Evolutionary conservation across 2,888 invertebrate genomes (phyloP).

Genomic region (Tryphoninae sp.): DNA sequence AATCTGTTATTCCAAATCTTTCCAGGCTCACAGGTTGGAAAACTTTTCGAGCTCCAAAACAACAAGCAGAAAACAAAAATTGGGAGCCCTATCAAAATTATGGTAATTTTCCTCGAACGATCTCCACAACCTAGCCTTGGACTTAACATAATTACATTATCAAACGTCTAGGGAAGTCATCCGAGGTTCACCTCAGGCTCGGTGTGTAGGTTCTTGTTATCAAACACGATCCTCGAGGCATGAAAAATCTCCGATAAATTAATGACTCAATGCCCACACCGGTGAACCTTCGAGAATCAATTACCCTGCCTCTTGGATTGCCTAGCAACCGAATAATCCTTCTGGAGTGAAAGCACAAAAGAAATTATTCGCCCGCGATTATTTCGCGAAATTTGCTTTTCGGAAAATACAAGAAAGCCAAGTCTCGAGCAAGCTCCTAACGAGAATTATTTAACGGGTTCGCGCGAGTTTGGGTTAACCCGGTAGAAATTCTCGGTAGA

Average conservation of each 20-base stretch:
- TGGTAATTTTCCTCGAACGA: background rate
- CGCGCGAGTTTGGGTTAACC: background rate
- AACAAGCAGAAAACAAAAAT: background rate
- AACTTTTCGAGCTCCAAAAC: background rate
- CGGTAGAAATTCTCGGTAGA: constrained; percentile 22
- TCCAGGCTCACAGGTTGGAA: background rate
- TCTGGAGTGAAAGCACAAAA: no score
- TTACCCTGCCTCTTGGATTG: background rate
- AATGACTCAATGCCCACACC: background rate
- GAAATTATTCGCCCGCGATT: no score
- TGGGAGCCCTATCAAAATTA: background rate
- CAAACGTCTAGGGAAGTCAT: background rate
- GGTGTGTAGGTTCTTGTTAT: background rate
- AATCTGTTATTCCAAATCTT: background rate
- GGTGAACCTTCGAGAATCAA: background rate
- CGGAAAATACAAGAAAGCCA: background rate
- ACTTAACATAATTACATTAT: background rate
- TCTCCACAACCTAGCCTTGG: background rate
- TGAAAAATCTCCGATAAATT: background rate
- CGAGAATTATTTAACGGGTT: background rate
- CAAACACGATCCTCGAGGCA: background rate
- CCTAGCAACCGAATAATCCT: no score
- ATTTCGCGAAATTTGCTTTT: background rate
- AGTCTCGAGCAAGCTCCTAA: background rate
- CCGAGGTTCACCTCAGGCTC: background rate